Percentiles rank a stretch among this genome's conserved stretches.
Conservation (phyloP, 30 jellyfish, hydroid and myxozoan species). For the Aurelia aurita complex sp. Pacific region DNA sequence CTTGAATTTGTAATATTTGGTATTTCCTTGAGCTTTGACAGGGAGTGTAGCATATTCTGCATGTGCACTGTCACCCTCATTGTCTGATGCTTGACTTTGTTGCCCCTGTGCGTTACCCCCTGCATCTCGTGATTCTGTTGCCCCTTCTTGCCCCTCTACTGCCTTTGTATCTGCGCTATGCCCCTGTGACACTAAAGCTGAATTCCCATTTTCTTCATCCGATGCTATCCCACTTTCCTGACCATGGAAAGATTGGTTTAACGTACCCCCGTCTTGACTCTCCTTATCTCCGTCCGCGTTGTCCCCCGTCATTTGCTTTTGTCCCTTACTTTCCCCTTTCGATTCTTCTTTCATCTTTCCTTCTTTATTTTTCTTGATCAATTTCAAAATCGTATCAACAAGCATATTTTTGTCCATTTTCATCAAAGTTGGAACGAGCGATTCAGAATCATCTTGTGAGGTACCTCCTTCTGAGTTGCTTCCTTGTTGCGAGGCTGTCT, state of each 20-base stretch:
- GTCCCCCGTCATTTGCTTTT: constrained; percentile 37
- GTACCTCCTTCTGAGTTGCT: constrained; percentile 14
- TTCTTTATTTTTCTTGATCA: constrained; percentile 69
- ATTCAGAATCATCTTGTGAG: constrained; percentile 15
- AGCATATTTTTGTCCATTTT: constrained; percentile 78
- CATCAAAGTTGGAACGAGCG: constrained; percentile 69
- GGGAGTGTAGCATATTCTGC: constrained; percentile 43
- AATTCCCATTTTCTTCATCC: constrained; percentile 7
- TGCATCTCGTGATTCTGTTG: constrained; percentile 15
- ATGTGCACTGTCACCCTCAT: constrained; percentile 44
- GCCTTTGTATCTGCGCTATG: not conserved
- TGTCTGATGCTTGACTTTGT: constrained; percentile 28
- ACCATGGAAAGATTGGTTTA: constrained; percentile 44
- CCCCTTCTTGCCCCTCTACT: constrained; percentile 1
- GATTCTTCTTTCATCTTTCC: not conserved
- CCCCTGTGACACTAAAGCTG: not conserved
- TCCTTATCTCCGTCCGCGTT: constrained; percentile 25
- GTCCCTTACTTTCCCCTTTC: constrained; percentile 39
- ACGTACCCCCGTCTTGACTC: constrained; percentile 30
- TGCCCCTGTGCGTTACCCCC: constrained; percentile 36
- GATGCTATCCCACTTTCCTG: constrained; percentile 19
- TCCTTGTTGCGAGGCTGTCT: constrained; percentile 15
- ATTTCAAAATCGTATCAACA: constrained; percentile 68
- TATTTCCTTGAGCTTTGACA: constrained; percentile 34
- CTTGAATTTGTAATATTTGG: constrained; percentile 48